Percentiles rank a stretch among this genome's conserved stretches.
Conservation (phyloP, 2,113 vertebrate species). For the Redunca redunca region DNA sequence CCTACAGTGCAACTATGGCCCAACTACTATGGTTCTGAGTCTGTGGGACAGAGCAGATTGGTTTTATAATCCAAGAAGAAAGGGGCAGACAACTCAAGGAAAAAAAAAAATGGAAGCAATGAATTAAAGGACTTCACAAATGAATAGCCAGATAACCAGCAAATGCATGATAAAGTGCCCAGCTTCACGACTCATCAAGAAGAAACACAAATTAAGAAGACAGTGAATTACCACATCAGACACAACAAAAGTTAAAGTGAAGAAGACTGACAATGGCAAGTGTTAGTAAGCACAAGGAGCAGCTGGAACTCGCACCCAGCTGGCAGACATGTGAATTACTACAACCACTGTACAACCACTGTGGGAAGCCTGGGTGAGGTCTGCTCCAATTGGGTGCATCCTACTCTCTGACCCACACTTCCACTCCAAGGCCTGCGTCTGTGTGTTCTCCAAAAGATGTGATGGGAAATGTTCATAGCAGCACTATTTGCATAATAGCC, state of each 20-base stretch:
- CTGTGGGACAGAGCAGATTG: not conserved
- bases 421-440: not conserved
- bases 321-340: fast-evolving
- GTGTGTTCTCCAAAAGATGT: too few relatives aligned
- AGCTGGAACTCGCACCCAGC: fast-evolving
- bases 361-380: fast-evolving
- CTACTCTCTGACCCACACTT: not conserved
- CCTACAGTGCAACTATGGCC: not conserved
- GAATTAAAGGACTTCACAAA: not conserved
- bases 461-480: not conserved
- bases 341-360: fast-evolving
- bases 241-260: not conserved
- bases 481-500: not conserved
- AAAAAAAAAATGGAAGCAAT: not conserved
- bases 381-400: fast-evolving
- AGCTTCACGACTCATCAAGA: fast-evolving
- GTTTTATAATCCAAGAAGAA: not conserved
- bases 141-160: not conserved
- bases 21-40: not conserved
- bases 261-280: not conserved
- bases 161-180: not conserved
- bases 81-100: not conserved
- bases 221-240: not conserved
- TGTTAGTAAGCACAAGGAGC: not conserved
- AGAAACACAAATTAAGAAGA: not conserved